These are phyloP conservation scores for Acleris cristana DNA, from an alignment of 2,888 invertebrate genomes.

Conservation along the genomic window DNA sequence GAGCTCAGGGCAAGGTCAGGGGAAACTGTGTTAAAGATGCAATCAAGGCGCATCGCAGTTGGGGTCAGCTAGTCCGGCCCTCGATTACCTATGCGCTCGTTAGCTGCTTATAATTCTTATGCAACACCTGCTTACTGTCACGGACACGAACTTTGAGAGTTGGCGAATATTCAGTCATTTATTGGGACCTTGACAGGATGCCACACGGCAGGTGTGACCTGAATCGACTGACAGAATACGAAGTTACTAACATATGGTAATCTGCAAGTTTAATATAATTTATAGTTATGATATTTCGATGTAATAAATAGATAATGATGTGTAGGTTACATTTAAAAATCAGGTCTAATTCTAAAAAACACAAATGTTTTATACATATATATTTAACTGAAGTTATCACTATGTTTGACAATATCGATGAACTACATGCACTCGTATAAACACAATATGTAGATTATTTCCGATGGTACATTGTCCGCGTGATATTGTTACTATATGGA, in stretches of 20 bases:
- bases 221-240: constrained; percentile 2
- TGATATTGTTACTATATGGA: constrained; percentile 7
- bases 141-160: constrained; percentile 49
- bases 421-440: too few relatives aligned
- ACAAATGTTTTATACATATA: too few relatives aligned
- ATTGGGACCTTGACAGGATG: constrained; percentile 30
- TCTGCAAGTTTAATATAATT: too few relatives aligned
- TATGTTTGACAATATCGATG: too few relatives aligned
- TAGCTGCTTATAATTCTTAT: constrained; percentile 44
- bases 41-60: constrained; percentile 24
- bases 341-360: too few relatives aligned
- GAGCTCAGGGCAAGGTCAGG: constrained; percentile 20
- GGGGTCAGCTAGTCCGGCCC: constrained; percentile 32
- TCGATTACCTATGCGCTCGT: constrained; percentile 34
- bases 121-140: constrained; percentile 55
- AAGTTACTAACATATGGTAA: background rate
- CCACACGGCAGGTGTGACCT: constrained; percentile 31
- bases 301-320: too few relatives aligned
- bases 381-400: too few relatives aligned
- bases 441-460: too few relatives aligned
- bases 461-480: too few relatives aligned
- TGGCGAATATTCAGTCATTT: constrained; percentile 46
- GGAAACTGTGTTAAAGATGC: constrained; percentile 13
- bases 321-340: too few relatives aligned
- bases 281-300: too few relatives aligned